Conservation (phyloP, 2,113 vertebrate species). For the Maccullochella peelii region DNA sequence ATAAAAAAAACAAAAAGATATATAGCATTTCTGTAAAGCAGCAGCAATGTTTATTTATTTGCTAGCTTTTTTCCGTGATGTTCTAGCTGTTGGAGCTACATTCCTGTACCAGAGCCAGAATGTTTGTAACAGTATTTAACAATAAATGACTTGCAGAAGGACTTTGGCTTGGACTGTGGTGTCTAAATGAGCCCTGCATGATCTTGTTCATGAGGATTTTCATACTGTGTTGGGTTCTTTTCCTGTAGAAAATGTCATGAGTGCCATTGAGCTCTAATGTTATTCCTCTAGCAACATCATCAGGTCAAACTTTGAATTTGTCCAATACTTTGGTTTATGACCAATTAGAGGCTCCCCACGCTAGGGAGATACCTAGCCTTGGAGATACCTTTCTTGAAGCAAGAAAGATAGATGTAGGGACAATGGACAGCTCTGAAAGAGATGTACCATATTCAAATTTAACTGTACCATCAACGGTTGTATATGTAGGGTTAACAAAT, state of each 20-base stretch:
- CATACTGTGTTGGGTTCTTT: neutral
- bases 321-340: too few species aligned
- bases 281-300: too few species aligned
- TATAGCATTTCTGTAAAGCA: conserved; percentile 78
- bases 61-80: conserved; percentile 87
- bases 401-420: too few species aligned
- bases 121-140: conserved; percentile 91
- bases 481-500: too few species aligned
- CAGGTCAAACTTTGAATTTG: too few species aligned
- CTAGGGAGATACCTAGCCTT: too few species aligned
- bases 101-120: conserved; percentile 89
- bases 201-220: neutral
- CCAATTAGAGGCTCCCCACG: too few species aligned
- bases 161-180: conserved; percentile 1
- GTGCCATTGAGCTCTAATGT: neutral
- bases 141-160: conserved; percentile 87
- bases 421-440: too few species aligned
- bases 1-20: conserved; percentile 56
- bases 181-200: neutral
- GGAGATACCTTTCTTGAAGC: too few species aligned
- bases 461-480: too few species aligned
- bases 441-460: too few species aligned
- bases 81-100: conserved; percentile 87
- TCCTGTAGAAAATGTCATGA: neutral
- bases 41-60: conserved; percentile 83